These are phyloP conservation scores for Rhynchomys soricoides DNA, from an alignment of 2,113 vertebrate genomes.

Conservation along the genomic window DNA sequence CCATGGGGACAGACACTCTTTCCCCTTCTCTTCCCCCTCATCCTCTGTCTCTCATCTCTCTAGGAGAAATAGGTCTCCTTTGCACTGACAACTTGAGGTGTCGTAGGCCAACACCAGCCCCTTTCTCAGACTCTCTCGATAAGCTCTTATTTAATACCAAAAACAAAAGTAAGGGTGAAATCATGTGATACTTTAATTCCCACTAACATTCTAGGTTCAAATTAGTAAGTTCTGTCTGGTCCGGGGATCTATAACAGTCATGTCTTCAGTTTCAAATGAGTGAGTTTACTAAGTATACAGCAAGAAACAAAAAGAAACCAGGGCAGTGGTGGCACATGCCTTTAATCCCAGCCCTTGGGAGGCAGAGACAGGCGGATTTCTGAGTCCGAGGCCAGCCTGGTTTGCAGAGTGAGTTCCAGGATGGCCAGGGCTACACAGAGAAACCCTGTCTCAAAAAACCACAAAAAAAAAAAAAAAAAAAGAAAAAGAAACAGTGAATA, in stretches of 20 bases:
- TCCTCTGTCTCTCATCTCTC: not conserved
- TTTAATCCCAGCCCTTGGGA: too few species aligned
- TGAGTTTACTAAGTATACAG: not conserved
- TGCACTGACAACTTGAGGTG: not conserved
- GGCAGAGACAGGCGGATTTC: too few species aligned
- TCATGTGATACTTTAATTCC: constrained; percentile 31
- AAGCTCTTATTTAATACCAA: constrained; percentile 25
- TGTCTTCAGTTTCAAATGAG: not conserved
- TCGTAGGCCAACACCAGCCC: not conserved
- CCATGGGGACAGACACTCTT: not conserved
- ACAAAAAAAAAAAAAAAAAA: too few species aligned
- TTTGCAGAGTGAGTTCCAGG: too few species aligned
- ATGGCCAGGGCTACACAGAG: too few species aligned
- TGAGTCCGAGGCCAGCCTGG: too few species aligned
- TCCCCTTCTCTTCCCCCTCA: not conserved
- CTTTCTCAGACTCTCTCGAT: not conserved
- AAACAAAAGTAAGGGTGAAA: constrained; percentile 7
- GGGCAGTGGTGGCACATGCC: too few species aligned
- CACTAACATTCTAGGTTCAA: constrained; percentile 21
- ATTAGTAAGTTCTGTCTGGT: not conserved
- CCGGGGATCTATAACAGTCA: not conserved
- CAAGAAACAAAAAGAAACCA: too few species aligned
- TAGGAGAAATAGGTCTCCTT: too few species aligned
- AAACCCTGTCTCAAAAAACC: too few species aligned
- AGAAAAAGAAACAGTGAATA: not conserved